phyloP scores from a whole-genome alignment of 1,140 invertebrate genomes.

The Calycopis cecrops region DNA sequence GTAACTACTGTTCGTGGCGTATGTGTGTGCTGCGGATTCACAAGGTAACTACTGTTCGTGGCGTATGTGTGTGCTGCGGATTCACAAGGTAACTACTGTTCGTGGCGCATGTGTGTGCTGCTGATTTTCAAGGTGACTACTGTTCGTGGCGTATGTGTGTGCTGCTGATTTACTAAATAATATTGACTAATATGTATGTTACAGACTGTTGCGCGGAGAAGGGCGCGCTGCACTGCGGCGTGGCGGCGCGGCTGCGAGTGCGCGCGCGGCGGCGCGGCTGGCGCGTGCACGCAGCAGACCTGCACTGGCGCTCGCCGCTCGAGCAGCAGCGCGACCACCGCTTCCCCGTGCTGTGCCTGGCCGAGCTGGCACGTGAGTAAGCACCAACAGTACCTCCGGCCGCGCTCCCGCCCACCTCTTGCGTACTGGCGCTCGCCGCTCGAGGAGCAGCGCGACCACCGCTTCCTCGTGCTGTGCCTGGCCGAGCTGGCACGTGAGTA shows the following conservation, averaged over 20 bases:
- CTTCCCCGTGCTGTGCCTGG: constrained; percentile 84
- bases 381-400: not conserved
- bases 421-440: constrained; percentile 81
- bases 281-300: constrained; percentile 81
- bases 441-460: constrained; percentile 81
- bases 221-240: constrained; percentile 78
- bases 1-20: too few species aligned
- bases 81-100: constrained; percentile 79
- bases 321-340: constrained; percentile 82
- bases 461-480: constrained; percentile 84
- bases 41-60: constrained; percentile 79
- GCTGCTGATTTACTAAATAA: constrained; percentile 82
- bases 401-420: too few species aligned
- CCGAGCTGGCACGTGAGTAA: constrained; percentile 80
- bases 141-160: too few species aligned
- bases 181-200: constrained; percentile 19
- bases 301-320: constrained; percentile 81
- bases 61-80: constrained; percentile 82
- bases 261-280: constrained; percentile 78
- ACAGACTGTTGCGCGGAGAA: constrained; percentile 81
- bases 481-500: constrained; percentile 81
- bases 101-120: constrained; percentile 81
- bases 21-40: constrained; percentile 81
- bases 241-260: constrained; percentile 77
- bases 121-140: constrained; percentile 80